Percentiles rank a stretch among this genome's conserved stretches.
Conservation (phyloP, 2,113 vertebrate genomes). For the human region GRCh38 chr2:136064001-136064500, state of each 20-base stretch:
- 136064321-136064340: not conserved
- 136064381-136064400: not conserved
- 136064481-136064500: constrained; percentile 11
- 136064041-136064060: not conserved
- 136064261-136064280: not conserved
- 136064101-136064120: not conserved
- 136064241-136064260: not conserved
- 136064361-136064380: not conserved
- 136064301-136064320: not conserved
- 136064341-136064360: not conserved
- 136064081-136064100: not conserved
- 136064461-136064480: not conserved
- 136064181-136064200: not conserved
- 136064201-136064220: not conserved
- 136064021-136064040: not conserved
- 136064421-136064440: not conserved
- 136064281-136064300: not conserved
- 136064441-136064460: not conserved
- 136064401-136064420: not conserved
- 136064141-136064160: not conserved
- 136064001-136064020: constrained; percentile 41
- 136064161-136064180: not conserved
- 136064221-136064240: not conserved
- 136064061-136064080: constrained; percentile 21
- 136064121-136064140: not conserved